phyloP scores from a whole-genome alignment of 2,888 invertebrate genomes.

The Patella depressa region DNA sequence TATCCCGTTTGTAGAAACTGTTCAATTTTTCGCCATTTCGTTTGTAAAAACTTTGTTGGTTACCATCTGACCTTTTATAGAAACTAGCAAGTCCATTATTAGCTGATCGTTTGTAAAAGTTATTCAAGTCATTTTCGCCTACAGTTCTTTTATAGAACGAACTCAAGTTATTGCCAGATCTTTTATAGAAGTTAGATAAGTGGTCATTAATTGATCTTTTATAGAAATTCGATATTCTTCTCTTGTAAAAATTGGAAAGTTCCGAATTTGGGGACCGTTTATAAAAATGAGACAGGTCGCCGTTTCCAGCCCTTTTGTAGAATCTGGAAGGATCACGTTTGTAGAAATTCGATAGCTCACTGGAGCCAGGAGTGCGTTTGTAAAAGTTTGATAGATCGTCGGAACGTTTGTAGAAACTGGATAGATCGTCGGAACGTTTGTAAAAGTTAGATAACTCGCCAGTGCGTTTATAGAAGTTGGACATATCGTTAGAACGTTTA shows the following conservation, averaged over 20 bases:
- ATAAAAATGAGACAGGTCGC: slow-evolving; percentile 20
- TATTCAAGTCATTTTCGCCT: not conserved
- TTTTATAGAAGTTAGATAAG: slow-evolving; percentile 25
- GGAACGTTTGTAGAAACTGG: slow-evolving; percentile 21
- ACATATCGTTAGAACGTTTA: slow-evolving; percentile 19
- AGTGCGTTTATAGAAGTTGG: slow-evolving; percentile 12
- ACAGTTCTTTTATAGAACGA: slow-evolving; percentile 25
- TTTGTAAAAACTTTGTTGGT: slow-evolving; percentile 16
- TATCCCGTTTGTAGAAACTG: slow-evolving; percentile 23
- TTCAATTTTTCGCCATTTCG: slow-evolving; percentile 11
- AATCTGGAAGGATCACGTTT: slow-evolving; percentile 19
- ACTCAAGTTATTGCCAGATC: slow-evolving; percentile 5
- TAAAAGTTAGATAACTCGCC: slow-evolving; percentile 15
- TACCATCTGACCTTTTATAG: slow-evolving; percentile 22
- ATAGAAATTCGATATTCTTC: slow-evolving; percentile 19
- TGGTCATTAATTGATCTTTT: slow-evolving; percentile 19
- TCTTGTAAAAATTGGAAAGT: slow-evolving; percentile 21
- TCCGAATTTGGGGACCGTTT: slow-evolving; percentile 13
- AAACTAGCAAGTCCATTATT: slow-evolving; percentile 7
- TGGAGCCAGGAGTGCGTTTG: slow-evolving; percentile 19
- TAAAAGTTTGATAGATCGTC: slow-evolving; percentile 20
- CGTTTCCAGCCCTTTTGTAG: slow-evolving; percentile 20
- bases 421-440: not conserved
- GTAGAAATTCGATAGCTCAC: slow-evolving; percentile 6
- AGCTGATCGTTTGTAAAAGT: slow-evolving; percentile 1